Percentiles rank a stretch among this genome's conserved stretches.
phyloP scores from a whole-genome alignment of 1,140 invertebrate genomes.

The Cyrtorhinus lividipennis region DNA sequence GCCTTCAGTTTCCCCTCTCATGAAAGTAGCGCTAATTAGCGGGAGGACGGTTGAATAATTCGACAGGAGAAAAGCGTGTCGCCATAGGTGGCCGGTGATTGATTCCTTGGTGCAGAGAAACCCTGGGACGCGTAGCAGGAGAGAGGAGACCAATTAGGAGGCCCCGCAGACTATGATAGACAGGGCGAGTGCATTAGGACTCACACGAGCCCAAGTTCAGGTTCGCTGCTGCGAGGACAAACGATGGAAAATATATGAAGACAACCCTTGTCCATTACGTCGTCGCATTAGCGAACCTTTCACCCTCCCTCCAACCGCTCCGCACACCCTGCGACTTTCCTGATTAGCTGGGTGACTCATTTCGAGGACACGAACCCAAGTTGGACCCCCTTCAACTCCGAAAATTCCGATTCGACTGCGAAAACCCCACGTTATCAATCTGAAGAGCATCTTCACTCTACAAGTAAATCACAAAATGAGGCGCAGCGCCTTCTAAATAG shows the following conservation, averaged over 20 bases:
- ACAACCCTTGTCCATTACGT: conserved; percentile 20
- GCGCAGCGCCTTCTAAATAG: too few species aligned
- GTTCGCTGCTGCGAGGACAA: conserved; percentile 3
- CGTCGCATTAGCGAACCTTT: conserved; percentile 6
- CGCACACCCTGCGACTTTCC: not conserved
- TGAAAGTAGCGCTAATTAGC: not conserved
- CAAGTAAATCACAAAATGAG: too few species aligned
- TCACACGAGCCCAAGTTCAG: not conserved
- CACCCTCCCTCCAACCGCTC: not conserved
- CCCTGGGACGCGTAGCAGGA: not conserved
- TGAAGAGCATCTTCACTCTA: too few species aligned
- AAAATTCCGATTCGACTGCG: too few species aligned
- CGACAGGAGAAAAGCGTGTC: not conserved
- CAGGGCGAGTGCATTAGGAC: conserved; percentile 19
- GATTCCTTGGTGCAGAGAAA: not conserved
- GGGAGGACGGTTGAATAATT: not conserved
- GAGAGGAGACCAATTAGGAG: conserved; percentile 11
- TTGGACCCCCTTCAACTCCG: too few species aligned
- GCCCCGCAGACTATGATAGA: conserved; percentile 10
- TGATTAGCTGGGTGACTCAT: not conserved
- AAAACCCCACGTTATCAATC: too few species aligned
- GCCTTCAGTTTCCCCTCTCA: not conserved
- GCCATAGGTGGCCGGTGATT: not conserved
- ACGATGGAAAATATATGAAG: conserved; percentile 21
- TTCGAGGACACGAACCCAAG: too few species aligned